These are phyloP conservation scores for Vultur gryphus DNA, from an alignment of 2,797 vertebrate genomes.

Conservation along the genomic window DNA sequence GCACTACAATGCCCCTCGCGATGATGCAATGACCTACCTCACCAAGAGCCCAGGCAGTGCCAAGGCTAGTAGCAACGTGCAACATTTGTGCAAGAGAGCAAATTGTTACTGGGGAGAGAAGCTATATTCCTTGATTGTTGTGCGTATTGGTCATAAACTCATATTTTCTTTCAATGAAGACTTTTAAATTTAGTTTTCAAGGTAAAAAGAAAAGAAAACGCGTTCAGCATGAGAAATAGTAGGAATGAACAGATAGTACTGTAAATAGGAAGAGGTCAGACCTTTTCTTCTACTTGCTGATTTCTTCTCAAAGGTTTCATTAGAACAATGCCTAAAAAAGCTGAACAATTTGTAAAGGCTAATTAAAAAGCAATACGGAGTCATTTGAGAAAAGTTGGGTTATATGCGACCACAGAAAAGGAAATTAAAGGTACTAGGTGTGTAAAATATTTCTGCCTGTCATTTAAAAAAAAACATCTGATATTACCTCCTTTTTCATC, in stretches of 20 bases:
- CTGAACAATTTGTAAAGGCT: neutral
- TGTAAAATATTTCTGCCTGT: neutral
- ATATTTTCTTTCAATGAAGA: neutral
- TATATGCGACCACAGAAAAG: neutral
- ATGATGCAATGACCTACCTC: neutral
- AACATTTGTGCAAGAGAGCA: neutral
- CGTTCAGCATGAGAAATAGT: neutral
- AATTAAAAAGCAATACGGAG: neutral
- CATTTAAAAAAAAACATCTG: neutral
- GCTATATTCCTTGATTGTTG: neutral
- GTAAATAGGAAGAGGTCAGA: neutral
- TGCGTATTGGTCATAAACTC: neutral
- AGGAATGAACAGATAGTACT: neutral
- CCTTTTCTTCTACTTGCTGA: neutral
- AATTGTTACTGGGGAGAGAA: neutral
- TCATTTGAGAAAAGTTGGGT: neutral
- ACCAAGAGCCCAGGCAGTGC: neutral
- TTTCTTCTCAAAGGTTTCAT: neutral
- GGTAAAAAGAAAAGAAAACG: neutral
- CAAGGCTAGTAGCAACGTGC: neutral
- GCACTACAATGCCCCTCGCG: accelerated
- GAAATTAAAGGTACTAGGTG: neutral
- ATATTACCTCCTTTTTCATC: neutral
- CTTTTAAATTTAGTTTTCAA: conserved; percentile 3
- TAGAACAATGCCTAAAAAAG: neutral